phyloP scores from a whole-genome alignment of 1,140 invertebrate species.

The Araneus ventricosus region DNA sequence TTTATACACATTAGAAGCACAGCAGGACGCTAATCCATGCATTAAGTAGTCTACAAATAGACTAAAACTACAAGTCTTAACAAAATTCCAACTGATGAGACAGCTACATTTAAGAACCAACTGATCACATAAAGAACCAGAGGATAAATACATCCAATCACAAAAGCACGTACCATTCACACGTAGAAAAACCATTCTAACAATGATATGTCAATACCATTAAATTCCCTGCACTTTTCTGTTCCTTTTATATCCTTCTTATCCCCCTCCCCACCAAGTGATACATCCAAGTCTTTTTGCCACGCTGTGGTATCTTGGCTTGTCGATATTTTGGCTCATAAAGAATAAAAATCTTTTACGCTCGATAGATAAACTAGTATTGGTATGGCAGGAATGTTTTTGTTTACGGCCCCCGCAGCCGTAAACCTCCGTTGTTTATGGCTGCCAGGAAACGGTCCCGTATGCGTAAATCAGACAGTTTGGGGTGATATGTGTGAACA shows the following conservation, averaged over 20 bases:
- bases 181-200: not conserved
- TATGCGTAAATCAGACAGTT: slow-evolving; percentile 28
- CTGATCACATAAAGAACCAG: too few species aligned
- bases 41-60: too few species aligned
- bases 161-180: not conserved
- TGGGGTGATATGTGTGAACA: slow-evolving; percentile 19
- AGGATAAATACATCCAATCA: not conserved
- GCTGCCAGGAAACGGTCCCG: slow-evolving; percentile 12
- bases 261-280: not conserved
- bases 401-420: not conserved
- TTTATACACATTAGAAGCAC: too few species aligned
- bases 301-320: not conserved
- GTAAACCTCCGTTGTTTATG: slow-evolving; percentile 21
- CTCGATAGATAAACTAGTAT: slow-evolving; percentile 10
- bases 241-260: too few species aligned
- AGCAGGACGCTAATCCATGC: too few species aligned
- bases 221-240: not conserved
- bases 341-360: slow-evolving; percentile 38
- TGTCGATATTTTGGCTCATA: slow-evolving; percentile 24
- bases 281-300: not conserved
- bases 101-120: too few species aligned
- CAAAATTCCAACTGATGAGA: too few species aligned
- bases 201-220: slow-evolving; percentile 22
- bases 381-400: not conserved
- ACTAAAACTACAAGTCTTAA: too few species aligned